Conservation (phyloP, 2,113 vertebrate genomes). For the Baryphthengus martii region DNA sequence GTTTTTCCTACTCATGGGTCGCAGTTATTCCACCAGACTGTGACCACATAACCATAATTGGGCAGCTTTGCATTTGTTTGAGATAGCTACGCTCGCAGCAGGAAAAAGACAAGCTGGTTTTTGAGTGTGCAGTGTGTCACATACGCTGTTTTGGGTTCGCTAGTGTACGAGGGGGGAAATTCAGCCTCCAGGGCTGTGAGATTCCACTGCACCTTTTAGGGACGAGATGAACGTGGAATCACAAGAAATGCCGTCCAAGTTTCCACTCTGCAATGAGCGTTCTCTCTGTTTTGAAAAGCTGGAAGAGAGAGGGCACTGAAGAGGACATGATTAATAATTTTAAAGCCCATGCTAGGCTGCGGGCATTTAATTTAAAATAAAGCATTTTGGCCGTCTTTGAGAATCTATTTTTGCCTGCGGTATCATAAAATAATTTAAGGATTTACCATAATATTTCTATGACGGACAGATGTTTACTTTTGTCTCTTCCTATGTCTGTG, state of each 20-base stretch:
- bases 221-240: slow-evolving; percentile 22
- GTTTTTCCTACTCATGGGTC: neutral
- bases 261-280: slow-evolving; percentile 24
- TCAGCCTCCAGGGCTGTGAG: slow-evolving; percentile 15
- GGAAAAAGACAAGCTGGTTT: slow-evolving; percentile 26
- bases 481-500: neutral
- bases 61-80: slow-evolving; percentile 19
- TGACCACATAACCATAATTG: slow-evolving; percentile 52
- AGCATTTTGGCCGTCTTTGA: neutral
- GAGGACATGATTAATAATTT: neutral
- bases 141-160: neutral
- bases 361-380: neutral
- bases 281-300: slow-evolving; percentile 25
- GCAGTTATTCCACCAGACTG: neutral
- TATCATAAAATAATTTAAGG: neutral
- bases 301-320: neutral
- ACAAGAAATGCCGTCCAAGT: slow-evolving; percentile 28
- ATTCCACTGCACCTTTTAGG: slow-evolving; percentile 43
- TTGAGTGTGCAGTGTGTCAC: slow-evolving; percentile 7
- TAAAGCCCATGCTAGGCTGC: neutral
- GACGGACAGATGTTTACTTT: neutral
- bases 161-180: neutral
- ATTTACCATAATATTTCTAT: neutral
- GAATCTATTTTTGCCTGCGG: neutral
- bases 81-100: neutral